Evolutionary conservation across 2,113 vertebrate species (phyloP).

Genomic region (Pomatostomus ruficeps): DNA sequence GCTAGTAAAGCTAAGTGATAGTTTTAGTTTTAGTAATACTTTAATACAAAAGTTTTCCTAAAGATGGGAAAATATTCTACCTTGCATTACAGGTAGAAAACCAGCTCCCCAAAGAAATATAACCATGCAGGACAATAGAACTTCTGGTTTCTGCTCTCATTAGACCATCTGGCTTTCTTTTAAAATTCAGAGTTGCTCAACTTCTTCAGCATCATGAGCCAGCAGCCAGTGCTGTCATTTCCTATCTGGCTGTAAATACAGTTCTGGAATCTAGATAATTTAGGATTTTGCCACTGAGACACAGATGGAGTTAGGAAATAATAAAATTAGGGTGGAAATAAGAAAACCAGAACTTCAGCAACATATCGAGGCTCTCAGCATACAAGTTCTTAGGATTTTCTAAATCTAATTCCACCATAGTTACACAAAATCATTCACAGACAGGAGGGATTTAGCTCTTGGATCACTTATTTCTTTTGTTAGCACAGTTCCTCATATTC

Average conservation of each 20-base stretch:
- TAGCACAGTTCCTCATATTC: background rate
- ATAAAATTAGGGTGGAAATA: conserved; percentile 20
- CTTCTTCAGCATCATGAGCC: background rate
- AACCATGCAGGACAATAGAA: background rate
- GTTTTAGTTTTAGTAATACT: background rate
- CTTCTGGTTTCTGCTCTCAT: background rate
- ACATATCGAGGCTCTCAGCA: background rate
- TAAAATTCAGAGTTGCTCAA: conserved; percentile 42
- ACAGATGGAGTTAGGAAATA: conserved; percentile 11
- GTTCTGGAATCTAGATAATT: conserved; percentile 45
- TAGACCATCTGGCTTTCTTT: conserved; percentile 31
- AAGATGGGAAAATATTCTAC: background rate
- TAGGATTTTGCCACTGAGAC: conserved; percentile 37
- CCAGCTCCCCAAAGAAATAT: background rate
- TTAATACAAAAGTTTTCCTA: background rate
- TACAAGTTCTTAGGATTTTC: background rate
- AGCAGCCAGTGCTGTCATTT: conserved; percentile 43
- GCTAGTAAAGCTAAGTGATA: background rate
- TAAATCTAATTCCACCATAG: background rate
- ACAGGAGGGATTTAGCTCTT: background rate
- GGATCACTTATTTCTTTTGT: background rate
- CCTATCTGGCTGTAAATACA: conserved; percentile 51
- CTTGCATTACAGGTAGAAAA: background rate
- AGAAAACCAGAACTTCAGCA: conserved; percentile 35
- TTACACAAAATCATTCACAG: conserved; percentile 1